Conservation (phyloP, 2,888 invertebrate species). For the Cremastobaeus sp. region DNA sequence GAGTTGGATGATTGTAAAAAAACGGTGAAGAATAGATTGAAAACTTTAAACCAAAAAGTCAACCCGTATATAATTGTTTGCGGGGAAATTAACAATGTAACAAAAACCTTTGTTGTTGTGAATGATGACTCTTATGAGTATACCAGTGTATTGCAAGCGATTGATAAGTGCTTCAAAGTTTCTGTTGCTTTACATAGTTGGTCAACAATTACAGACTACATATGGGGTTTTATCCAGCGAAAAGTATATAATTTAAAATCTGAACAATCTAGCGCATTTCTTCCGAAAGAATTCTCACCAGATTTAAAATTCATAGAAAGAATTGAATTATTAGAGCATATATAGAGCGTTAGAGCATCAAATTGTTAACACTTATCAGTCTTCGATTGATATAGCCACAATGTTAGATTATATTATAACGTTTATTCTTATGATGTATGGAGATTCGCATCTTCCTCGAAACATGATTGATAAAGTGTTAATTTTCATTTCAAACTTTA, state of each 20-base stretch:
- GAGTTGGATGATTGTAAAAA: slow-evolving; percentile 6
- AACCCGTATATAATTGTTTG: slow-evolving; percentile 33
- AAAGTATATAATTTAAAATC: slow-evolving; percentile 18
- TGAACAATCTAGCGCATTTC: slow-evolving; percentile 17
- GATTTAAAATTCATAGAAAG: slow-evolving; percentile 30
- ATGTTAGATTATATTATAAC: slow-evolving; percentile 32
- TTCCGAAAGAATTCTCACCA: slow-evolving; percentile 5
- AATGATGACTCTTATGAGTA: slow-evolving; percentile 37
- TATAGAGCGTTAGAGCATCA: too few species aligned
- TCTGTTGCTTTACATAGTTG: slow-evolving; percentile 20
- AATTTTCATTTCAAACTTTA: slow-evolving; percentile 25
- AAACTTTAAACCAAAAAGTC: slow-evolving; percentile 8
- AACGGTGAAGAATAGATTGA: background rate
- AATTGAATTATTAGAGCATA: slow-evolving; percentile 9
- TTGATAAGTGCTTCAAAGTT: slow-evolving; percentile 31
- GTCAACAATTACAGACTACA: slow-evolving; percentile 19
- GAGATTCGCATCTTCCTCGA: slow-evolving; percentile 32
- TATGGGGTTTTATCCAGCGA: slow-evolving; percentile 23
- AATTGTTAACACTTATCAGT: too few species aligned
- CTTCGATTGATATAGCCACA: background rate
- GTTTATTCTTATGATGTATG: slow-evolving; percentile 43
- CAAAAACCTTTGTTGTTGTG: slow-evolving; percentile 27
- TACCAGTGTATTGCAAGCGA: slow-evolving; percentile 21
- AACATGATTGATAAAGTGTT: slow-evolving; percentile 38
- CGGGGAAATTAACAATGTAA: slow-evolving; percentile 31